Base-by-base conservation (phyloP, 2,888 invertebrate genomes). In the Volucella inflata region DNA sequence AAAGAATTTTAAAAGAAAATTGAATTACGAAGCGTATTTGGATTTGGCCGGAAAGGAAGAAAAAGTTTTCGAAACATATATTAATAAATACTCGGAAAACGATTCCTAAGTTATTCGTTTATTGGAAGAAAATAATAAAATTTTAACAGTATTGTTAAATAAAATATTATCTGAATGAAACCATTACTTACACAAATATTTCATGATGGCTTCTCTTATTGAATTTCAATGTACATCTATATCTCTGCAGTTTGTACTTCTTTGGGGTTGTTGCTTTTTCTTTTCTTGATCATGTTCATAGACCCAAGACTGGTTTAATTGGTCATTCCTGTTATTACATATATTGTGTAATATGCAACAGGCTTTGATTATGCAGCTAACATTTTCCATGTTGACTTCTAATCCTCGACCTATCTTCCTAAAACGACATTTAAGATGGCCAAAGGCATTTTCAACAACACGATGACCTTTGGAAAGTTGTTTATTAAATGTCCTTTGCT, bases 271-370 rank as follows among this genome's bases (percentile, higher is more conserved):
- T 59, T 59, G 59, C 11, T 40, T 40, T 59, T 59, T 59, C 59
- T 59, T 59, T 59, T 59, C 40, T 12, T 59, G 59, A 59, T 59
- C 16, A 17, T 42, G 42, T 14, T 59, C 59, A 40, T 42, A 59
- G 59, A 59, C 17, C 38, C 59, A 59, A 59, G 38, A 59, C 16
- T 59, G 59, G 16, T 59, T 59, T 59, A 59, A 40, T 38, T 59
- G 38, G 59, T 59, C 59, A 59, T 59, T 59, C 14, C n/a, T 57
- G 14, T 57, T 57, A 36, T 36, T 57, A 57, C 70, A 70, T 16
- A 71, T 59, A 48, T 71, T 71, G 12, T 71, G 71, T 50, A 60
- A 46, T 46, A 71, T 60, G 38, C 71, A 71, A 38, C 59, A 71
- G 30, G 59, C 50, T 48, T 71, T 55, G 4, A 57, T 12, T n/a